Evolutionary conservation across 1,140 invertebrate genomes (phyloP).

Genomic region (Philopotamus ludificatus): DNA sequence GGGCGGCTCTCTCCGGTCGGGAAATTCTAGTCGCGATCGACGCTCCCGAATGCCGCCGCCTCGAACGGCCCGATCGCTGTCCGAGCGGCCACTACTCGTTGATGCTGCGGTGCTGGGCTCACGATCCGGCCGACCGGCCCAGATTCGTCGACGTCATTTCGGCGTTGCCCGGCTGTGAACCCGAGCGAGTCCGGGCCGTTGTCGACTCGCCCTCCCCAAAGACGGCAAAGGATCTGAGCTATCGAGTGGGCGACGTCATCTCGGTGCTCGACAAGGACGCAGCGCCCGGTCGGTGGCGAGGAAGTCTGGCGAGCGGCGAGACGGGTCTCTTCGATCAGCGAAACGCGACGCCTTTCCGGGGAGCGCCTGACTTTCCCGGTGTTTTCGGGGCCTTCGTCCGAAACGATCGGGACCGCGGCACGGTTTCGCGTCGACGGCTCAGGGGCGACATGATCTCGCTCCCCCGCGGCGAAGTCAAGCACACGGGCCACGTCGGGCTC

Average conservation of each 20-base stretch:
- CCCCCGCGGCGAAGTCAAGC: slow-evolving; percentile 95
- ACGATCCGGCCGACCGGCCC: slow-evolving; percentile 85
- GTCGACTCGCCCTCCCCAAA: slow-evolving; percentile 48
- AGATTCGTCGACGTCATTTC: slow-evolving; percentile 85
- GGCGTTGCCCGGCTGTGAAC: slow-evolving; percentile 81
- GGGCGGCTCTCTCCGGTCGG: slow-evolving; percentile 92
- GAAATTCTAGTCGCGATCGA: slow-evolving; percentile 96
- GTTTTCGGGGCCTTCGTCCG: slow-evolving; percentile 30
- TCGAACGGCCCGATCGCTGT: slow-evolving; percentile 93
- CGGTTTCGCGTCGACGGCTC: slow-evolving; percentile 62
- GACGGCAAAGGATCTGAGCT: slow-evolving; percentile 75
- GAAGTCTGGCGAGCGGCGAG: slow-evolving; percentile 79
- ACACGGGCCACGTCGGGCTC: slow-evolving; percentile 94
- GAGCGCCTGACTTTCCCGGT: slow-evolving; percentile 16
- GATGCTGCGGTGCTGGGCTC: slow-evolving; percentile 95
- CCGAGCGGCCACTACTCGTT: slow-evolving; percentile 89
- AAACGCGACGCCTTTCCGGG: not conserved
- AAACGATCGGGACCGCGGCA: slow-evolving; percentile 35
- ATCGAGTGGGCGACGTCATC: slow-evolving; percentile 86
- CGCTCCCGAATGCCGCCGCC: slow-evolving; percentile 80
- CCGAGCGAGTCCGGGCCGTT: slow-evolving; percentile 70
- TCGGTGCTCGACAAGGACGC: slow-evolving; percentile 87
- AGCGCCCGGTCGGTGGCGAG: slow-evolving; percentile 73
- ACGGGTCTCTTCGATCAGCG: slow-evolving; percentile 84
- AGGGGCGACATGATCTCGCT: slow-evolving; percentile 93